Base-by-base conservation (phyloP, 92 coral and sea anemone genomes). In the Nematostella vectensis region DNA sequence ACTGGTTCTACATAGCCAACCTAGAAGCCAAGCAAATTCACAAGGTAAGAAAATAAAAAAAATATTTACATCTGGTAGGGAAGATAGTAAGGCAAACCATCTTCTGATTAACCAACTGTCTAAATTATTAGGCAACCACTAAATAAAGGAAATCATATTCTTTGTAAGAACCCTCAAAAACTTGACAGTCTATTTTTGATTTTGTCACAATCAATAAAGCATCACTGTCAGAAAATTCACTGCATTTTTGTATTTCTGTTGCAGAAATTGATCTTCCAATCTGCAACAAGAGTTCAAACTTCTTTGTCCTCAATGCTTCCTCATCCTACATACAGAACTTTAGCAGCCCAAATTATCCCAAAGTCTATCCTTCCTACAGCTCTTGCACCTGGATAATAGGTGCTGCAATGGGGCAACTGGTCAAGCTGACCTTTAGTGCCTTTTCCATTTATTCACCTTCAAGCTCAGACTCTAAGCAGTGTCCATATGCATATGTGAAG, bases 241-340 rank as follows among this genome's bases (percentile, higher is more conserved):
- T 2, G 20, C 3, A 16, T 30, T 31, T 13, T 38, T 39, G 19
- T 38, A 1, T 57, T 48, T 55, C 47, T 22, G 17, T 19, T 43
- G 16, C 63, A 66, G 72, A 66, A 13, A 47, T 63, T 18, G 48
- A 55, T 48, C 23, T 55, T 13, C 72, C 72, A 16, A 55, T 66
- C 20, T 66, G 72, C 72, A 66, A 66, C 63, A 66, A 57, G 36
- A 66, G 62, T 29, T 59, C 29, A 25, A 66, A 66, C 56, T 66
- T 38, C 24, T 66, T 66, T 31, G 25, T 45, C 4, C 31, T 66
- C 6, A 66, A 66, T 66, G 51, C 72, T 2, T 54, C 71, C 1
- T 19, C 56, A 44, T 22, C 72, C 16, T 4, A 27, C 37, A 12
- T 55, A 26, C 72, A 66, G 56, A 66, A 66, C 57, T 66, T 66